Conservation (phyloP, 2,888 invertebrate genomes). For the Exephanes ischioxanthus region DNA sequence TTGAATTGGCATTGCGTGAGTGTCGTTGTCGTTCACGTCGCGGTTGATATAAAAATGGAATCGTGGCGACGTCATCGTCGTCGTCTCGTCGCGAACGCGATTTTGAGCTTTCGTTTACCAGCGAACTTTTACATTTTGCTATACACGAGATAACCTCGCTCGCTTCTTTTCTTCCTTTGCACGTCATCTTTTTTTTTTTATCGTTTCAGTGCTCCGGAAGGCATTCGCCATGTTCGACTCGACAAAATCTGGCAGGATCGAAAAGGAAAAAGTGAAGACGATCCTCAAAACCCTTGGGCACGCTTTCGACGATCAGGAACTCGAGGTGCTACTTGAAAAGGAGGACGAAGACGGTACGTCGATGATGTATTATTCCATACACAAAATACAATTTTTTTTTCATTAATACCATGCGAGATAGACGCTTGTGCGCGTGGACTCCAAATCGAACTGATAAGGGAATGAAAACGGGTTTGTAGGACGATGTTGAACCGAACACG, state of each 20-base stretch:
- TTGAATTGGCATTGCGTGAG: conserved; percentile 49
- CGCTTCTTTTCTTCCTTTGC: neutral
- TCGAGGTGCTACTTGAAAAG: conserved; percentile 91
- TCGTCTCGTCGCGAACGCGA: conserved; percentile 18
- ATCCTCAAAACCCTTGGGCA: conserved; percentile 93
- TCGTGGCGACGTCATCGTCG: conserved; percentile 4
- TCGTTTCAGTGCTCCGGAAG: conserved; percentile 89
- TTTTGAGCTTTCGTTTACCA: conserved; percentile 13
- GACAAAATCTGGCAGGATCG: conserved; percentile 91
- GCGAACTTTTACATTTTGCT: neutral
- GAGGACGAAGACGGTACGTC: conserved; percentile 91
- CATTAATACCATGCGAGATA: neutral
- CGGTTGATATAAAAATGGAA: conserved; percentile 60
- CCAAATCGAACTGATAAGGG: conserved; percentile 24
- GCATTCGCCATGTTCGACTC: conserved; percentile 95
- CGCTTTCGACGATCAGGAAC: conserved; percentile 91
- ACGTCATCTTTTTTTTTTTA: conserved; percentile 20
- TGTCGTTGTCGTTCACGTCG: conserved; percentile 22
- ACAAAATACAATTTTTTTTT: neutral
- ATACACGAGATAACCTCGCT: neutral
- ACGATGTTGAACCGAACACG: neutral
- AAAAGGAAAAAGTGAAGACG: conserved; percentile 92
- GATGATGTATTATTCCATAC: conserved; percentile 24
- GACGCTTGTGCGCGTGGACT: neutral
- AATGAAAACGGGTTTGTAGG: conserved; percentile 34